These are phyloP conservation scores for Teleiodes luculella DNA, from an alignment of 2,888 invertebrate genomes.

Conservation along the genomic window DNA sequence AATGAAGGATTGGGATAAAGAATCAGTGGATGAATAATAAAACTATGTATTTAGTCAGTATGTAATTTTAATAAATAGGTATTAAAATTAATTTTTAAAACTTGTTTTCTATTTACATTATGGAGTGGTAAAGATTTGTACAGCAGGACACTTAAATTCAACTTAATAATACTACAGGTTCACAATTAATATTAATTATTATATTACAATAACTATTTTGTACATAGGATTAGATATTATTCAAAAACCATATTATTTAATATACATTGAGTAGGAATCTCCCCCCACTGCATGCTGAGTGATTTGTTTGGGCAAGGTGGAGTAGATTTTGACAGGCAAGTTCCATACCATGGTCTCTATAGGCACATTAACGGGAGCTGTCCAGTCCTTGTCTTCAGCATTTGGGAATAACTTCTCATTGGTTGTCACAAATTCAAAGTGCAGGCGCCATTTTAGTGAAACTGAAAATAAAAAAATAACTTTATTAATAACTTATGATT, in stretches of 20 bases:
- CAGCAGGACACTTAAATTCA: neutral
- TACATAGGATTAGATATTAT: no score
- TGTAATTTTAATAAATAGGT: conserved; percentile 21
- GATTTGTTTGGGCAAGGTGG: conserved; percentile 91
- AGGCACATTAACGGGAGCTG: conserved; percentile 89
- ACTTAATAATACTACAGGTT: neutral
- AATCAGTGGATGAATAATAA: conserved; percentile 73
- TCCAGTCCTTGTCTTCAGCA: conserved; percentile 82
- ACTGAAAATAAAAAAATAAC: conserved; percentile 74
- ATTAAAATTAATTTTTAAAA: conserved; percentile 9
- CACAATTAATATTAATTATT: no score
- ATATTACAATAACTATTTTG: no score
- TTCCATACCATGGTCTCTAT: conserved; percentile 99
- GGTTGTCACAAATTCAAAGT: conserved; percentile 98
- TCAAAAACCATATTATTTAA: conserved; percentile 33
- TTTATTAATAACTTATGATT: no score
- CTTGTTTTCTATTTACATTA: conserved; percentile 11
- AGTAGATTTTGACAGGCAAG: conserved; percentile 94
- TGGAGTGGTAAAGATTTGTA: neutral
- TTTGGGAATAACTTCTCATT: conserved; percentile 81
- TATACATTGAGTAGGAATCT: conserved; percentile 66
- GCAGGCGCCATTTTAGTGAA: conserved; percentile 93
- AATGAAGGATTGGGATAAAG: conserved; percentile 95
- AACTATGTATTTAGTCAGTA: conserved; percentile 22
- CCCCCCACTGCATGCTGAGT: conserved; percentile 80